phyloP scores from a whole-genome alignment of 1,140 invertebrate species.

The Caenorhabditis brenneri region DNA sequence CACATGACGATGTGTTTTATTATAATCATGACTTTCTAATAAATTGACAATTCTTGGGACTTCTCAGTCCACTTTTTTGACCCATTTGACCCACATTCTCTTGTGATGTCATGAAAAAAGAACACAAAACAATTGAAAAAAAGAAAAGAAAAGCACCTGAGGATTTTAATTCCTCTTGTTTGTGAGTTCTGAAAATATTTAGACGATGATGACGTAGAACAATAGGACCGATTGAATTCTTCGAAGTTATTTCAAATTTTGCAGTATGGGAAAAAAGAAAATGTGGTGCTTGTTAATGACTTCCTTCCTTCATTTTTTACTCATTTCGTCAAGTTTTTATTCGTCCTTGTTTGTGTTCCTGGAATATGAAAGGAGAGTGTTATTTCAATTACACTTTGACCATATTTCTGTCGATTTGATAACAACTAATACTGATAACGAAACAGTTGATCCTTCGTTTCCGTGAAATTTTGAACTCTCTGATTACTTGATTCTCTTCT shows the following conservation, averaged over 20 bases:
- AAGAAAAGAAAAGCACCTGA: neutral
- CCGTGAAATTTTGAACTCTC: too few relatives aligned
- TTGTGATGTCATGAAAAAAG: too few relatives aligned
- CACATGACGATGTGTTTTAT: too few relatives aligned
- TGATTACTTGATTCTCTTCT: too few relatives aligned
- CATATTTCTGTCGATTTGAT: neutral
- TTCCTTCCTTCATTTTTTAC: neutral
- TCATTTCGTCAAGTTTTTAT: neutral
- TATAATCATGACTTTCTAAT: too few relatives aligned
- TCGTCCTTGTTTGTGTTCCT: neutral
- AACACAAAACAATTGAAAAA: too few relatives aligned
- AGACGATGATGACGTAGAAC: neutral
- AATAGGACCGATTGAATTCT: neutral
- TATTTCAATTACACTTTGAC: too few relatives aligned
- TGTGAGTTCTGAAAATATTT: neutral
- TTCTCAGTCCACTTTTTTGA: too few relatives aligned
- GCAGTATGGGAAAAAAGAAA: neutral
- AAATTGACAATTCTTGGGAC: too few relatives aligned
- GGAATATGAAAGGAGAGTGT: neutral
- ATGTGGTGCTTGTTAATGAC: slow-evolving; percentile 11
- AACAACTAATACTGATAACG: neutral
- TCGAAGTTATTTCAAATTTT: neutral
- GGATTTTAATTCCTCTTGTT: neutral
- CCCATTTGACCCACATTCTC: too few relatives aligned
- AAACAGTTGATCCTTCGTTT: neutral